phyloP scores from a whole-genome alignment of 2,888 invertebrate species.

The Lasioglossum villosulum region DNA sequence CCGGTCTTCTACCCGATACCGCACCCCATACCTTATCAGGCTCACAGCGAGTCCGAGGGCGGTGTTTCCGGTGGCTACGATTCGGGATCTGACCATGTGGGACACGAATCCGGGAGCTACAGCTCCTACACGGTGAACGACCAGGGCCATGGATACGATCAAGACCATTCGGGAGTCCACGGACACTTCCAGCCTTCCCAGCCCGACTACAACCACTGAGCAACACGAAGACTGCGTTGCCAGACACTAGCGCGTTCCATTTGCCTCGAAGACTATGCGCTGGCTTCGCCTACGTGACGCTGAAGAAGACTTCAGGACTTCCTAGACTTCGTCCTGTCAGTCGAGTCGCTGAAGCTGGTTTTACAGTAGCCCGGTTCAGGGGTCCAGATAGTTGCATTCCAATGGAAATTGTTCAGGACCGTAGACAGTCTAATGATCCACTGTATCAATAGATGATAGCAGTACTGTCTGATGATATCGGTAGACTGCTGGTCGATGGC shows the following conservation, averaged over 20 bases:
- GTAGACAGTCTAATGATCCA: too few species aligned
- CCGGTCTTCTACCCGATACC: constrained; percentile 78
- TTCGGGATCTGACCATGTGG: constrained; percentile 44
- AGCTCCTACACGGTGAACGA: constrained; percentile 62
- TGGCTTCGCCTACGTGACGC: background rate
- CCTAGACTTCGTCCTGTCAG: too few species aligned
- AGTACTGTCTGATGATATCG: too few species aligned
- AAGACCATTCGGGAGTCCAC: constrained; percentile 61
- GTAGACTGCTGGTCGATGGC: too few species aligned
- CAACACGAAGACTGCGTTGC: background rate
- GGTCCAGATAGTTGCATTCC: background rate
- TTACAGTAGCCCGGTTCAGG: background rate
- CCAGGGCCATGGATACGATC: constrained; percentile 55
- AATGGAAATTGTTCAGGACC: background rate
- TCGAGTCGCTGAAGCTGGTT: background rate
- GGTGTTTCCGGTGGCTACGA: constrained; percentile 35
- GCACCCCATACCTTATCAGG: constrained; percentile 69
- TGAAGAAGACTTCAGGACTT: too few species aligned
- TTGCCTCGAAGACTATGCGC: background rate
- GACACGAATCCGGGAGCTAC: constrained; percentile 60
- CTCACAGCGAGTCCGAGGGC: constrained; percentile 46
- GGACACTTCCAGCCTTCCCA: constrained; percentile 74
- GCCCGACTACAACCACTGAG: constrained; percentile 70
- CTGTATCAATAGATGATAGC: too few species aligned
- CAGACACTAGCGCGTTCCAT: background rate